Conservation (phyloP, 2,888 invertebrate genomes). For the Gibbula magus region DNA sequence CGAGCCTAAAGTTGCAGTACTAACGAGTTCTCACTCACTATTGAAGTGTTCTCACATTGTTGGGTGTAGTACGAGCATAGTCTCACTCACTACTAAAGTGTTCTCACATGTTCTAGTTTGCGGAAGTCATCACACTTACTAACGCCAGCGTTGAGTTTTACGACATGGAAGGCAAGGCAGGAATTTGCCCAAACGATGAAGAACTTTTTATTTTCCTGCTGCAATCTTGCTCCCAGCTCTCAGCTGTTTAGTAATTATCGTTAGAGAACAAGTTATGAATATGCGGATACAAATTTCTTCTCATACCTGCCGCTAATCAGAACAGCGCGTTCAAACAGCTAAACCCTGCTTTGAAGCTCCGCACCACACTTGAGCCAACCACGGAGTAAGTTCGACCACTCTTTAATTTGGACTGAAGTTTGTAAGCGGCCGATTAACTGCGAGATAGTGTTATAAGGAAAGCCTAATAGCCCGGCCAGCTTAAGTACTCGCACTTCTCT, state of each 20-base stretch:
- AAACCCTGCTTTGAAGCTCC: too few species aligned
- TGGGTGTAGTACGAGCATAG: too few species aligned
- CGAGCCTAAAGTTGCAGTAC: too few species aligned
- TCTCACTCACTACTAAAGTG: too few species aligned
- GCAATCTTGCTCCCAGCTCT: background rate
- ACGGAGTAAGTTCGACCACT: background rate
- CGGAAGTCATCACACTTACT: conserved; percentile 3
- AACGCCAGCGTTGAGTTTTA: background rate
- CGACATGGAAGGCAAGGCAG: conserved; percentile 5
- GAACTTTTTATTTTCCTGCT: background rate
- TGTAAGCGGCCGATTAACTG: background rate
- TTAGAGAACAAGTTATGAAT: conserved; percentile 17
- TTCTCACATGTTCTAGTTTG: too few species aligned
- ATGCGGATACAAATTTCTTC: background rate
- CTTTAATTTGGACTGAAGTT: conserved; percentile 9
- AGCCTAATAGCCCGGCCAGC: too few species aligned
- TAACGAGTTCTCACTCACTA: too few species aligned
- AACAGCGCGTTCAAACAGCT: too few species aligned
- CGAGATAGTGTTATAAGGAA: background rate
- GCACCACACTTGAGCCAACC: too few species aligned
- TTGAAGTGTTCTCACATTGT: too few species aligned
- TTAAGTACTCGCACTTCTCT: too few species aligned
- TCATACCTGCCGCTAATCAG: background rate
- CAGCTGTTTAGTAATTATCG: conserved; percentile 19
- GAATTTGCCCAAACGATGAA: background rate